Evolutionary conservation across 2,888 invertebrate genomes (phyloP), one percentile per base, ranked within the genome.

Genomic region (Caenorhabditis sulstoni): DNA sequence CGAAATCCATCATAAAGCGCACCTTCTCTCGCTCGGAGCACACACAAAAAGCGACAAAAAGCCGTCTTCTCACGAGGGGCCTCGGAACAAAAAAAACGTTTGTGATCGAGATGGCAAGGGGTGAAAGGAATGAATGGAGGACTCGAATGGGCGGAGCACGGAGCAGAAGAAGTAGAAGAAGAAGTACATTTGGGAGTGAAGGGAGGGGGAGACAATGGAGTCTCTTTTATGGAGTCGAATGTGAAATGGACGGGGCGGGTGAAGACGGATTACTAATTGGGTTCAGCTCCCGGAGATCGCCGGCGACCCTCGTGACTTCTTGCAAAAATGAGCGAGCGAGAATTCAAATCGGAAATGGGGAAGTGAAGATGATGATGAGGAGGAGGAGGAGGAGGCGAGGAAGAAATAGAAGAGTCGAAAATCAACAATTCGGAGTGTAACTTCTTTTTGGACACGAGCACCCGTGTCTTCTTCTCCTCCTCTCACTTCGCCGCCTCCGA

Each of bases 121-220:
- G 62, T 71, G 62, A 71, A 71, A 71, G 70, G 62, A 71, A 71
- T 71, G 70, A 71, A 71, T 71, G 70, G 61, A 62, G 39, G 59
- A 50, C 58, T 58, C 53, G 58, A 37, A 45, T 12, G 18, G 35
- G 37, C 22, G 53, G 65, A 29, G 61, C 37, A 7, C 4, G 7
- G 29, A 7, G 29, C 29, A 29, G 29, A 29, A 29, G 29, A 7
- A 29, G 29, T 3, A 29, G 29, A 29, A 29, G 29, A 29, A 29
- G 29, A 55, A 70, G 68, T 70, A 62, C 70, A 71, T 45, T 70
- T 23, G 59, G 58, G 57, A 49, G 22, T 47, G 39, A 35, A 41
- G 61, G 64, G 57, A 45, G 55, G 12, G 22, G 49, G 49, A 71
- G 62, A 62, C 70, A 71, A 71, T 71, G 62, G 62, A 29, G 29